A percentile compares a stretch with the other conserved stretches of the same genome.
These are phyloP conservation scores for Coryphaenoides rupestris DNA, from an alignment of 2,113 vertebrate genomes.

Conservation along the genomic window DNA sequence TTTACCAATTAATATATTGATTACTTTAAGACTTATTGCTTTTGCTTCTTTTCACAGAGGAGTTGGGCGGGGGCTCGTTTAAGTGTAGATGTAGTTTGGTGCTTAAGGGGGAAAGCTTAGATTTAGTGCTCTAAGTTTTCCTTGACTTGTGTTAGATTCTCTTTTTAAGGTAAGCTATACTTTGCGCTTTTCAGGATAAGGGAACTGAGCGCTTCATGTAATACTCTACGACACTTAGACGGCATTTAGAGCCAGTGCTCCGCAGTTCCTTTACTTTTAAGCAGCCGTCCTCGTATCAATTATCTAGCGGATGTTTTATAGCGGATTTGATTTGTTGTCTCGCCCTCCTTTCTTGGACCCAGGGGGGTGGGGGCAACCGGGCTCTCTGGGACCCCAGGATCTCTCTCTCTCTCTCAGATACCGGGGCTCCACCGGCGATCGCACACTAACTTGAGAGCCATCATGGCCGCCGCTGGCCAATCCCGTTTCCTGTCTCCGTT, in stretches of 20 bases:
- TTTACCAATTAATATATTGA: conserved; percentile 65
- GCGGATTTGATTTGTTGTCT: conserved; percentile 31
- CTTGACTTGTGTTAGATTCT: conserved; percentile 70
- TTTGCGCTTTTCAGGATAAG: conserved; percentile 60
- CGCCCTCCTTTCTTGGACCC: too few species aligned
- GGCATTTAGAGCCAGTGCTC: conserved; percentile 71
- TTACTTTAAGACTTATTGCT: conserved; percentile 66
- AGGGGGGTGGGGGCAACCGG: too few species aligned
- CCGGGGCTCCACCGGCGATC: conserved; percentile 54
- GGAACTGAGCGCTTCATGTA: conserved; percentile 67
- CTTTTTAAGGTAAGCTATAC: conserved; percentile 65
- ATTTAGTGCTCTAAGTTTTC: conserved; percentile 69
- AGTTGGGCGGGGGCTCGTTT: conserved; percentile 61
- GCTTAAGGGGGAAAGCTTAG: conserved; percentile 61
- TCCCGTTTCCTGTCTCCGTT: conserved; percentile 56
- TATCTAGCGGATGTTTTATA: conserved; percentile 37
- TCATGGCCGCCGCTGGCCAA: conserved; percentile 51
- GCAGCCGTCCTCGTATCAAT: conserved; percentile 44
- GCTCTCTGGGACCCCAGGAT: not conserved
- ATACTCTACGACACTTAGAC: conserved; percentile 67
- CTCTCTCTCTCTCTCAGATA: conserved; percentile 20
- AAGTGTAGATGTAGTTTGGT: conserved; percentile 69
- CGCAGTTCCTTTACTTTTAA: conserved; percentile 65
- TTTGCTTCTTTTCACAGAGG: conserved; percentile 56
- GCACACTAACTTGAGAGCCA: conserved; percentile 66